Evolutionary conservation across 2,113 vertebrate genomes (phyloP).

Genomic region (Alethe diademata): DNA sequence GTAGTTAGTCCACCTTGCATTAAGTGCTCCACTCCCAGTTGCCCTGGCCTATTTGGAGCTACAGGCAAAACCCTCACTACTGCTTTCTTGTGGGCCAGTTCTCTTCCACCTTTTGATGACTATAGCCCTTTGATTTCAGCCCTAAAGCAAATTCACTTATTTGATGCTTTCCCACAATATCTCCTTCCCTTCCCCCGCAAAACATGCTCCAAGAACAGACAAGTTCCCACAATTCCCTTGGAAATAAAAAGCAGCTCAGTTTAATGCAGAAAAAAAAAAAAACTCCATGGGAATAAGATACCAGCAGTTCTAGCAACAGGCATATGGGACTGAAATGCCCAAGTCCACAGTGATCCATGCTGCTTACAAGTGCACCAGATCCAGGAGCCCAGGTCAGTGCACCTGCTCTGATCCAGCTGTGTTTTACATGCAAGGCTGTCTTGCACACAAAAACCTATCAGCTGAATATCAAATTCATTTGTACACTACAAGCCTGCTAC

Average conservation of each 20-base stretch:
- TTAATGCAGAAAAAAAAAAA: background rate
- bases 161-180: slow-evolving; percentile 24
- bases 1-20: background rate
- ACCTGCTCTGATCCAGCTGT: background rate
- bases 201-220: background rate
- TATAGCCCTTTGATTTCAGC: slow-evolving; percentile 9
- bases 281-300: background rate
- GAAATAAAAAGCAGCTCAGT: background rate
- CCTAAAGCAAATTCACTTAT: slow-evolving; percentile 30
- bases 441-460: background rate
- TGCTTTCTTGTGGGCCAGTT: background rate
- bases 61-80: background rate
- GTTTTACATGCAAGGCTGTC: background rate
- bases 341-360: background rate
- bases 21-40: background rate
- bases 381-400: background rate
- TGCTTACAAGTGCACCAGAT: rapidly evolving
- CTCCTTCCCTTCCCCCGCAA: background rate
- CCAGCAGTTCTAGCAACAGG: background rate
- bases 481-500: background rate
- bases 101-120: slow-evolving; percentile 27
- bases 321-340: background rate
- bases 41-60: background rate
- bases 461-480: background rate
- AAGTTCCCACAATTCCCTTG: background rate